Conservation (phyloP, 1,140 invertebrate genomes). For the Schlechtendalia chinensis region DNA sequence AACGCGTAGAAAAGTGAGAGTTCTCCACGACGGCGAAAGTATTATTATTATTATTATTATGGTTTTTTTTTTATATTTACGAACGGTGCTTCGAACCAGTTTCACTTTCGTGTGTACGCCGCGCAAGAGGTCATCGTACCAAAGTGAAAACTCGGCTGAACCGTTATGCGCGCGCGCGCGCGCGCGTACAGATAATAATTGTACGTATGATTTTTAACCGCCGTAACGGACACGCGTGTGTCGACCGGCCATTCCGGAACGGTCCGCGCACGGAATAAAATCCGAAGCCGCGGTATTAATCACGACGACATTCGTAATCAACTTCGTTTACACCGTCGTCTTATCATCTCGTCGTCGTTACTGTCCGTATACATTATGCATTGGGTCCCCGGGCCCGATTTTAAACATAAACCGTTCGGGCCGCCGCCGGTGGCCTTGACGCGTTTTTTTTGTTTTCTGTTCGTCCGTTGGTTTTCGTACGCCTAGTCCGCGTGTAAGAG, state of each 20-base stretch:
- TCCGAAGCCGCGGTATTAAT: no score
- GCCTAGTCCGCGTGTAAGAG: no score
- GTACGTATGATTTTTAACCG: neutral
- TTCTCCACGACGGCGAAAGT: constrained; percentile 44
- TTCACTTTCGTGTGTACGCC: constrained; percentile 40
- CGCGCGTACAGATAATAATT: no score
- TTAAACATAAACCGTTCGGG: constrained; percentile 43
- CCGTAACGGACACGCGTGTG: neutral
- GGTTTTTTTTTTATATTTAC: constrained; percentile 15
- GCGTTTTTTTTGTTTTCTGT: neutral
- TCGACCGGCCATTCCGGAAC: no score
- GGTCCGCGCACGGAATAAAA: no score
- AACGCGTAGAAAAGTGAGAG: constrained; percentile 41
- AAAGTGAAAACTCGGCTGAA: constrained; percentile 47
- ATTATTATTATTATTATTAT: constrained; percentile 33
- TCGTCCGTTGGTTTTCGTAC: no score
- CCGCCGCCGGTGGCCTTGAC: constrained; percentile 1
- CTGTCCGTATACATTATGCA: neutral
- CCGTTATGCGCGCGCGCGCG: constrained; percentile 21
- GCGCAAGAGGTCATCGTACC: constrained; percentile 45
- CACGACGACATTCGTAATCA: no score
- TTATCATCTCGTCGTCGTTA: no score
- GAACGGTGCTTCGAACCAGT: constrained; percentile 31
- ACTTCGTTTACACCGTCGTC: no score
- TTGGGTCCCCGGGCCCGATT: constrained; percentile 2